Evolutionary conservation across 2,888 invertebrate genomes (phyloP).

Genomic region (Campoplex capitator): DNA sequence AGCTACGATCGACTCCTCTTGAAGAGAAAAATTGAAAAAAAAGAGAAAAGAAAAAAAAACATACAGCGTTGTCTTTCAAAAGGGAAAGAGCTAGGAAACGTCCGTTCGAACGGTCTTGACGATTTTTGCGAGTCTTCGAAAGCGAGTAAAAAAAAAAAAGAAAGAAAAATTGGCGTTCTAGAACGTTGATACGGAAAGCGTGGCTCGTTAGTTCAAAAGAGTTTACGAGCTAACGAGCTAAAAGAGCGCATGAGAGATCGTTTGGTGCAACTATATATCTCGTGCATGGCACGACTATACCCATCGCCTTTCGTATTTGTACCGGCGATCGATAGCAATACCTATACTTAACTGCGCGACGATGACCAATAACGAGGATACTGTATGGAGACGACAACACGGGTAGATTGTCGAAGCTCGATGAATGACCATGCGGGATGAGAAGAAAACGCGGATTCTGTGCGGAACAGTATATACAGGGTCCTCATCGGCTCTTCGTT

Average conservation of each 20-base stretch:
- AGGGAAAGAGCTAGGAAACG: neutral
- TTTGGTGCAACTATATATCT: slow-evolving; percentile 12
- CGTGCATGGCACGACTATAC: slow-evolving; percentile 31
- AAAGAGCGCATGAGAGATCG: slow-evolving; percentile 12
- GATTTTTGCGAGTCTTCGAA: neutral
- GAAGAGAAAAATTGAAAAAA: neutral
- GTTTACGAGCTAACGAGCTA: neutral
- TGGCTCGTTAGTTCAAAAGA: neutral
- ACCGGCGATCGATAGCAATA: slow-evolving; percentile 43
- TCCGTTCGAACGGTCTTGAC: neutral
- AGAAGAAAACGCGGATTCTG: slow-evolving; percentile 8
- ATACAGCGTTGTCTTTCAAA: neutral
- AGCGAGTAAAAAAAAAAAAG: neutral
- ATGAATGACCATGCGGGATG: slow-evolving; percentile 25
- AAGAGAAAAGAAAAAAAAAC: neutral
- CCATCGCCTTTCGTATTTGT: too few species aligned
- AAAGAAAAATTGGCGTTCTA: neutral
- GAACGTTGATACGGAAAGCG: neutral
- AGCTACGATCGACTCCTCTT: neutral
- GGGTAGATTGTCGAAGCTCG: slow-evolving; percentile 27
- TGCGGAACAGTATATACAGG: neutral
- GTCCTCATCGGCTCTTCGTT: slow-evolving; percentile 27
- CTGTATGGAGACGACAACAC: neutral
- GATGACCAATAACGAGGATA: slow-evolving; percentile 32
- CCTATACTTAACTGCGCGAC: slow-evolving; percentile 33